Base-by-base conservation (phyloP, 1,140 invertebrate genomes). In the Asobara japonica region DNA sequence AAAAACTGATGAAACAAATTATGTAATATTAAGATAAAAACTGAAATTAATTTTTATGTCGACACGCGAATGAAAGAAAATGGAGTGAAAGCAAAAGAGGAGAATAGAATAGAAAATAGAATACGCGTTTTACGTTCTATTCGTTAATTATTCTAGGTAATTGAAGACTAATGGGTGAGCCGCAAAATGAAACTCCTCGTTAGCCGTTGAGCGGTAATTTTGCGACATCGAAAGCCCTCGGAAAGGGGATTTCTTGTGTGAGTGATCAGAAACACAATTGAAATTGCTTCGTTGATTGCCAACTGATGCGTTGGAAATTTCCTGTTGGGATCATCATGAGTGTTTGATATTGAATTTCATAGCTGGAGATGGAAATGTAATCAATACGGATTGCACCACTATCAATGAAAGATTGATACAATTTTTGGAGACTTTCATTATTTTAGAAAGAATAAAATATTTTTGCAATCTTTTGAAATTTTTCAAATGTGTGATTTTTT, bases 21-120 rank as follows among this genome's bases (percentile, higher is more conserved):
- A 18, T 20, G 45, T 1, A 51, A 65, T 4, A 20, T 38, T 29
- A 27, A 22, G 16, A 66, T 48, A 27, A 72, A 76, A 77, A 70
- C 61, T 18, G 61, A 72, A 72, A 77, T 80, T 76, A 78, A 78
- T 76, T 69, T 65, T n/a, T 66, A 51, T 7, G 69, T 71, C 74
- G 69, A 76, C 76, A 75, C 74, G 71, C 76, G 61, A 48, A 73
- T 30, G 29, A 56, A 56, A 56, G n/a, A 45, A 45, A 51, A 62
- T 31, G 18, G n/a, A 62, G 25, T 30, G 60, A 62, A 62, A 62
- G 60, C 51, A 56, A 56, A 13, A 56, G 25, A 13, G 18, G n/a
- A n/a, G 8, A 51, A 5, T 51, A 45, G n/a, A 79, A 78, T 80
- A 77, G 80, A 80, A 82, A 78, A 71, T 73, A 71, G 41, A 16